Evolutionary conservation across 2,888 invertebrate genomes (phyloP), one percentile per base, ranked within the genome.

Genomic region (Yponomeuta plumbellus): DNA sequence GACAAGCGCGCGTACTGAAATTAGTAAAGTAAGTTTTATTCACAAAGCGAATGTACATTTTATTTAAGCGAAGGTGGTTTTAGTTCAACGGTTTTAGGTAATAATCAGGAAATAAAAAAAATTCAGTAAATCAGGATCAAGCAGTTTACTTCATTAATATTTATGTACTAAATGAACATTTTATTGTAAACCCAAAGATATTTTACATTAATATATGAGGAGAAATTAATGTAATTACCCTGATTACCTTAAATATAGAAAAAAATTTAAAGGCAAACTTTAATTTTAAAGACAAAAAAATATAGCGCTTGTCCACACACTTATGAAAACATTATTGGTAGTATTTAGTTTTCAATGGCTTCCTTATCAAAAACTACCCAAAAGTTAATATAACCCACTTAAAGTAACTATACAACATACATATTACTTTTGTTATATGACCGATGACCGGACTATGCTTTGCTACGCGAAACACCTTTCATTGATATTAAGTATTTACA

Each of bases 351-450:
- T 81, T 85, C 78, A 84, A 87, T 87, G 83, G n/a, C 84, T 87
- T 84, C 88, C 86, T 88, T 90, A 90, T 90, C 87, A 90, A 91
- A 91, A 91, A 88, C 91, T 91, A 90, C 91, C 76, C 79, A 77
- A 86, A 44, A 86, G 83, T 81, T 73, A 86, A 82, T 80, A 84
- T 77, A 81, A 80, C 71, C 80, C 76, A 83, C 84, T 84, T 86
- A 85, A 83, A 84, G 73, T 83, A 86, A 86, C 81, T 85, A 81
- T 90, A 88, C 86, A 88, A 88, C 85, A 78, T 80, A 81, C 76
- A 77, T 75, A 76, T 77, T 78, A 77, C 44, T 17, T 52, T 52
- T 52, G 44, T 52, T 52, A 52, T 3, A 52, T 4, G 13, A 52
- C 17, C 17, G 5, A 13, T 4, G 13, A 52, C 17, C 17, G 5